These are phyloP conservation scores for Dasyurus viverrinus DNA, from an alignment of 2,113 vertebrate genomes.

Conservation along the genomic window DNA sequence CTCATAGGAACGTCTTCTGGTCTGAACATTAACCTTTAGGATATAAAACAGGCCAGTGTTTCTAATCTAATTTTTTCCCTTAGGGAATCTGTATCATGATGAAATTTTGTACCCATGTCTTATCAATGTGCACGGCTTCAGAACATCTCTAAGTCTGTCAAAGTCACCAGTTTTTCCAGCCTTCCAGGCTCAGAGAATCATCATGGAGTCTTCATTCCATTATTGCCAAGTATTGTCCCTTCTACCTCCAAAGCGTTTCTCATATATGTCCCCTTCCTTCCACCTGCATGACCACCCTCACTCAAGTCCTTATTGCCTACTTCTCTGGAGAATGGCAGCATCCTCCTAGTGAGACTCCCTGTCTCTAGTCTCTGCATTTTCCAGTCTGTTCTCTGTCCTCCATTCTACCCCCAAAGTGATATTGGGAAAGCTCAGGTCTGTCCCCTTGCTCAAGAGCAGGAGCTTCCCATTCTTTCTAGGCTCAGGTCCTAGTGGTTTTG, in stretches of 20 bases:
- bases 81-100: slow-evolving; percentile 35
- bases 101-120: slow-evolving; percentile 45
- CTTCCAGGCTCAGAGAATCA: neutral
- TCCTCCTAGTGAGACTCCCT: neutral
- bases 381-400: neutral
- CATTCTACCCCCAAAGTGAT: neutral
- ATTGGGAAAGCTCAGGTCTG: neutral
- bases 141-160: neutral
- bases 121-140: slow-evolving; percentile 28
- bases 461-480: neutral
- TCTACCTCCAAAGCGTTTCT: too few relatives aligned
- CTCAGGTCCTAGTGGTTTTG: neutral
- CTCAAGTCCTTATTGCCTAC: neutral
- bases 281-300: too few relatives aligned
- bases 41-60: slow-evolving; percentile 7
- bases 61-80: slow-evolving; percentile 46
- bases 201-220: neutral
- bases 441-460: neutral
- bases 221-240: neutral
- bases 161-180: neutral
- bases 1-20: slow-evolving; percentile 23
- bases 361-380: neutral
- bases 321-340: neutral
- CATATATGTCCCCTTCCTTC: neutral
- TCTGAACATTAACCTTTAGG: slow-evolving; percentile 43